Base-by-base conservation (phyloP, 2,888 invertebrate genomes). In the Philopedon plagiatum region DNA sequence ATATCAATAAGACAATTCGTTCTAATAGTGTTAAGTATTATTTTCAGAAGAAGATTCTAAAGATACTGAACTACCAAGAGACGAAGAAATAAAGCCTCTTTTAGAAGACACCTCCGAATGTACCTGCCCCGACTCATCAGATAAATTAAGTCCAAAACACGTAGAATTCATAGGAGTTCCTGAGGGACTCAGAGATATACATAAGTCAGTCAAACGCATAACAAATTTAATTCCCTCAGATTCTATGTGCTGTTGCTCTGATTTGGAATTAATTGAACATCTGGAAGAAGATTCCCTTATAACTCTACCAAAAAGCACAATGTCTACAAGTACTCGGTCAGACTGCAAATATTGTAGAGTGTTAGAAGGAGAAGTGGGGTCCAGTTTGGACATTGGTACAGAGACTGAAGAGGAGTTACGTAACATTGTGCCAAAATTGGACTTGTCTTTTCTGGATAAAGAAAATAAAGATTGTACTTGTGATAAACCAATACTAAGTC, bases 141-240 rank as follows among this genome's bases (percentile, higher is more conserved):
- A 21, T 2, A 34, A 46, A 23, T 69, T 34, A 3, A 64, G 23
- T 46, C 39, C 41, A 15, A 73, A 61, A 46, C 73, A 61, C 13
- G 73, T 76, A n/a, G 74, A 77, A 41, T 74, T 76, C 26, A 63
- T 66, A 18, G 75, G 73, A 5, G 23, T 71, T 15, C 65, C 74
- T 7, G 13, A 51, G 4, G 39, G 49, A 44, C 26, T 49, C 2
- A 13, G 19, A 15, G 41, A 44, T 8, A 9, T 62, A 9, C 56
- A 73, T 23, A 60, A 54, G 58, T 41, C 65, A 3, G 51, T 54
- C 7, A 11, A 19, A 29, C 15, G 70, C 19, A 68, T 57, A 57
- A 60, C 62, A 58, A 63, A 56, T 1, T 46, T 60, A 11, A 41
- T 70, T 18, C 39, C 64, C 51, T 29, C 37, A 2, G 29, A 64